Base-by-base conservation (phyloP, 2,113 vertebrate genomes). In the Syngnathus scovelli region DNA sequence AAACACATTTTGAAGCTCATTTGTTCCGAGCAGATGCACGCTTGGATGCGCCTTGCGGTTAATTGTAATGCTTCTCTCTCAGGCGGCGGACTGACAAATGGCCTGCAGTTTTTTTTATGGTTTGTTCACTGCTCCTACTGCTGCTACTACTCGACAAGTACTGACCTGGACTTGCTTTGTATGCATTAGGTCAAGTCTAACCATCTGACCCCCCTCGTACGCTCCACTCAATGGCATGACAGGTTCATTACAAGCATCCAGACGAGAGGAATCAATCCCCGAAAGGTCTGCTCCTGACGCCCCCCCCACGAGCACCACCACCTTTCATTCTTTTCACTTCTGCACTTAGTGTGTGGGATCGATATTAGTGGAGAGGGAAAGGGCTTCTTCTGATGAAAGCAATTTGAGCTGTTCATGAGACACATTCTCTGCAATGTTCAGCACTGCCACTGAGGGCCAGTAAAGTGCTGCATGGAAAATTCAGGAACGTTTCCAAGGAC, bases 11-110 rank as follows among this genome's bases (percentile, higher is more conserved):
- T 81, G 66, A 83, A 44, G 81, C 85, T 84, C 76, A 81, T 86
- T 88, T 88, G 85, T 85, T 83, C 79, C 63, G 76, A 84, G 79
- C 79, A 83, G 79, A 85, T 80, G 81, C 78, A 78, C 68, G 78
- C 64, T 63, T 54, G 69, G 68, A 60, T 79, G 79, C 78, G 78
- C 77, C 79, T 84, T 33, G 82, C 55, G 70, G 85, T 86, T 79
- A 68, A 84, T 87, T n/a, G 61, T 79, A 79, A 83, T 78, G 75
- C 72, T 75, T 81, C 84, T 79, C 76, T 72, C 70, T 75, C 67
- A 7, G 16, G 68, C 61, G 21, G 79, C 43, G 1, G 49, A 73
- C 76, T 80, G 82, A 86, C 76, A 83, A 88, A 89, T 77, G 72
- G 74, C 65, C 64, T 64, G 52, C 64, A 67, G 54, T 66, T 67